Base-by-base conservation (phyloP, 2,888 invertebrate species). In the Drosophila subsilvestris region DNA sequence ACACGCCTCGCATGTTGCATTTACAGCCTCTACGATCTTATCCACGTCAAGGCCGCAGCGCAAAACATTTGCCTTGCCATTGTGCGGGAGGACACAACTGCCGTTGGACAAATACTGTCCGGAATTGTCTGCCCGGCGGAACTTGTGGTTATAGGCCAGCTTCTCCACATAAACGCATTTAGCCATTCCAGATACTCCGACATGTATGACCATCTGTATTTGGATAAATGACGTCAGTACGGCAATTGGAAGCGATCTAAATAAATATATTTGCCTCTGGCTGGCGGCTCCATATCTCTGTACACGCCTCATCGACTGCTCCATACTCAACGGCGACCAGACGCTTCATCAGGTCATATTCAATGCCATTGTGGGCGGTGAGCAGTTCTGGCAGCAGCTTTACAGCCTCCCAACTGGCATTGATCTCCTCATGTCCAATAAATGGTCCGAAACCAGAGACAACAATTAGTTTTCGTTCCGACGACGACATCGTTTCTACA, bases 371-470 rank as follows among this genome's bases (percentile, higher is more conserved):
- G 61, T 90, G 72, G 27, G 47, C 68, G 0, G 47, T 69, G 0
- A 86, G 37, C n/a, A 43, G 47, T 22, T 93, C 90, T 5, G 93
- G 93, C 42, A 95, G 90, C 50, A 93, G 83, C 76, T 94, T 93
- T 0, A 96, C 96, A 17, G 96, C 94, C 87, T 95, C 95, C 96
- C 96, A 96, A 88, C 96, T 96, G 3, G 96, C 95, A 90, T 97
- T 97, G 5, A 95, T 91, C 2, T 83, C 68, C 60, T 91, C 90
- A 86, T 96, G 95, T 3, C 92, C 93, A 18, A 92, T 90, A 92
- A 97, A 97, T 22, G 96, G 95, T 0, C 96, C 96, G 92, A 97
- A 97, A n/a, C 96, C 97, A 70, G 95, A 94, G 4, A 95, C 93
- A 53, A 95, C 66, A 56, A 92, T 87, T 37, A 89, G 62, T 66